A percentile compares a stretch with the other conserved stretches of the same genome.
Conservation (phyloP, 2,797 vertebrate species). For the Peromyscus nudipes region DNA sequence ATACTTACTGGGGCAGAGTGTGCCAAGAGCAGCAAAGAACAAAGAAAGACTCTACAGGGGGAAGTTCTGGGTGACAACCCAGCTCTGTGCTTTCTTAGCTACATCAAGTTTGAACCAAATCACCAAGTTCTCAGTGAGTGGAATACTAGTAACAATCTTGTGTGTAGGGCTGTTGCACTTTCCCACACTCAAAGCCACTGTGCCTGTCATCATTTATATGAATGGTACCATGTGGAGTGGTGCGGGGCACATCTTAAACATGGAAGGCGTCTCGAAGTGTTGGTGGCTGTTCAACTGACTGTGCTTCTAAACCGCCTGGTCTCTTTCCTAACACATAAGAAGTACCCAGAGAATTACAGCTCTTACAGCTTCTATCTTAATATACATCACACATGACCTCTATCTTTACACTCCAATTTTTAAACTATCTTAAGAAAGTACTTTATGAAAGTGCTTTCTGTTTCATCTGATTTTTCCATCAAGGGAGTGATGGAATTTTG, state of each 20-base stretch:
- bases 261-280: not conserved
- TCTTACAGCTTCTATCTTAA: conserved; percentile 10
- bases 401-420: conserved; percentile 1
- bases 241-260: not conserved
- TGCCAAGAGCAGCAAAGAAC: not conserved
- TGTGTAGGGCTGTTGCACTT: not conserved
- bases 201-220: rapidly evolving
- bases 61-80: not conserved
- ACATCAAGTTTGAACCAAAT: not conserved
- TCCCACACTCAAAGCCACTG: rapidly evolving
- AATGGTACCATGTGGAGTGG: not conserved
- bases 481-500: conserved; percentile 39
- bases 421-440: not conserved
- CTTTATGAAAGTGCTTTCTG: not conserved
- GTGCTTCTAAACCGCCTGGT: not conserved
- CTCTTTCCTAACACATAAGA: not conserved
- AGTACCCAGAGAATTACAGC: not conserved
- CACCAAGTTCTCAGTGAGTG: not conserved
- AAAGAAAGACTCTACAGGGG: not conserved
- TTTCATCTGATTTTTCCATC: conserved; percentile 53
- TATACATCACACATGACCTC: not conserved
- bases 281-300: not conserved
- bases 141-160: not conserved
- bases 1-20: rapidly evolving
- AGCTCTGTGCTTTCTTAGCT: not conserved